phyloP scores from a whole-genome alignment of 2,113 vertebrate species.

The Chiloscyllium plagiosum region DNA sequence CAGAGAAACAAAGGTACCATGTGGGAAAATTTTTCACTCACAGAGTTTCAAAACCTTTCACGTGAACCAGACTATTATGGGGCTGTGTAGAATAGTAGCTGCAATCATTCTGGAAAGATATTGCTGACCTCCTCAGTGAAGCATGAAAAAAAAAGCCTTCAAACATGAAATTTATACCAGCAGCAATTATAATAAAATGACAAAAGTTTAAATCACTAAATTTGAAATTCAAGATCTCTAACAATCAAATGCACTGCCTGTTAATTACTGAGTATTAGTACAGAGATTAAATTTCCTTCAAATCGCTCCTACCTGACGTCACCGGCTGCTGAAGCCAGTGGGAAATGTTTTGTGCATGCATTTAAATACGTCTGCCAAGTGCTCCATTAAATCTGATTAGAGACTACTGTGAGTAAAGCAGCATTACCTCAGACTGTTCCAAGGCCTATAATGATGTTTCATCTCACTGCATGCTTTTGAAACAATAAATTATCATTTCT shows the following conservation, averaged over 20 bases:
- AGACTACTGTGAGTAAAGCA: background rate
- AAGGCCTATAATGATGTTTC: too few species aligned
- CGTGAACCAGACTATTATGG: background rate
- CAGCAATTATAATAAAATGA: background rate
- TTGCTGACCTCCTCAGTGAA: too few species aligned
- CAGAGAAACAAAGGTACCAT: too few species aligned
- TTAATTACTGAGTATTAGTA: too few species aligned
- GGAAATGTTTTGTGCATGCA: too few species aligned
- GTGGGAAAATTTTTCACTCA: too few species aligned
- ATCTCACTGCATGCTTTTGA: background rate
- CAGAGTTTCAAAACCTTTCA: background rate
- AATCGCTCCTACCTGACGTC: too few species aligned
- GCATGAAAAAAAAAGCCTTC: too few species aligned
- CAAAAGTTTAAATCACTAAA: background rate
- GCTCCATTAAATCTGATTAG: background rate
- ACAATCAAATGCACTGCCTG: background rate
- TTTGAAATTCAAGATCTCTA: background rate
- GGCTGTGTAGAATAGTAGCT: background rate
- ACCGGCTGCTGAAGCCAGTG: too few species aligned
- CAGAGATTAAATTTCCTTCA: too few species aligned
- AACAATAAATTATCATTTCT: background rate
- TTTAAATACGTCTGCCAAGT: background rate
- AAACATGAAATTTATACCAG: background rate
- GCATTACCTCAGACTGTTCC: background rate
- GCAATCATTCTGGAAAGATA: background rate